These are phyloP conservation scores for Aurelia aurita complex sp. Pacific DNA, from an alignment of 30 jellyfish, hydroid and myxozoan genomes.

Conservation along the genomic window DNA sequence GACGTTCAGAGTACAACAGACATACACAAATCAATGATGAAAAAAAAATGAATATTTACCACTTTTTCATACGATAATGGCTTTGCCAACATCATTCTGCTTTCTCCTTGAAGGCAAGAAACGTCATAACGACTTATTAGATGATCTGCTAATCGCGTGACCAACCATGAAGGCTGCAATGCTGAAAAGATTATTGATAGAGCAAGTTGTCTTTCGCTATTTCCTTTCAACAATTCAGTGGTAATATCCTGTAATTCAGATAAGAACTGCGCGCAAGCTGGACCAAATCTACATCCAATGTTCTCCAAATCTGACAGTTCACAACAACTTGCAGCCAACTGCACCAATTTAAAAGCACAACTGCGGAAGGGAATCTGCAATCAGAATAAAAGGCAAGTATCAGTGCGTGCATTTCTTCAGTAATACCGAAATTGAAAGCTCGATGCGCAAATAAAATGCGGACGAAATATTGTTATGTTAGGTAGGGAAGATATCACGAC, in stretches of 20 bases:
- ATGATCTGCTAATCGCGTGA: constrained; percentile 58
- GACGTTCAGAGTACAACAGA: too few relatives aligned
- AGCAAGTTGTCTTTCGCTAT: background rate
- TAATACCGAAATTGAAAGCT: too few relatives aligned
- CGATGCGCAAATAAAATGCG: too few relatives aligned
- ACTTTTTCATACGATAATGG: constrained; percentile 74
- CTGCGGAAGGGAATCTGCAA: constrained; percentile 44
- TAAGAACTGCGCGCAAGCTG: constrained; percentile 39
- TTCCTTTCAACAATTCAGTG: background rate
- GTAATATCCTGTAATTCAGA: constrained; percentile 7
- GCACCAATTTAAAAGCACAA: constrained; percentile 20
- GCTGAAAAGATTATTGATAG: constrained; percentile 20
- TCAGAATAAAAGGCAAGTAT: background rate
- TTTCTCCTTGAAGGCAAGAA: constrained; percentile 15
- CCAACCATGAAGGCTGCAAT: constrained; percentile 52
- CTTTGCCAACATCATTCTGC: constrained; percentile 27
- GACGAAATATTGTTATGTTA: too few relatives aligned
- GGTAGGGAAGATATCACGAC: too few relatives aligned
- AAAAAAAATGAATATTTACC: constrained; percentile 14
- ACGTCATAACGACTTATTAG: constrained; percentile 43
- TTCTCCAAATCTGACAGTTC: constrained; percentile 33
- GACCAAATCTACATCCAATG: constrained; percentile 28
- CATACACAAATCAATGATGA: too few relatives aligned
- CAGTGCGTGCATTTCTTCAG: too few relatives aligned
- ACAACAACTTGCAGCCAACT: constrained; percentile 46